Base-by-base conservation (phyloP, 1,140 invertebrate species). In the Mylabris phalerata region DNA sequence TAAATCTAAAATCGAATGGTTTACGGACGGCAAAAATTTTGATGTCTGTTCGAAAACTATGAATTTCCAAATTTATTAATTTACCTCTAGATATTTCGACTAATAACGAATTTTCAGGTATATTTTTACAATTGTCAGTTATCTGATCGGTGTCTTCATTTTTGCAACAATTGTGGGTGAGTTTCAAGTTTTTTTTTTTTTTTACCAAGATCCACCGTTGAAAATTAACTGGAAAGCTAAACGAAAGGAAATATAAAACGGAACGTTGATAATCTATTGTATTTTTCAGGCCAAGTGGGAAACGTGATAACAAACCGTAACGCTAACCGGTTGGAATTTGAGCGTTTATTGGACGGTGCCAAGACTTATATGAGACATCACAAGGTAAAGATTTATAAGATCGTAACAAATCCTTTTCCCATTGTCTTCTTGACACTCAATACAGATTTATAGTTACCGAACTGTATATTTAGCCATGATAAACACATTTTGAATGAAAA, bases 321-420 rank as follows among this genome's bases (percentile, higher is more conserved):
- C 74, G 95, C 94, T n/a, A 97, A 94, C 76, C 82, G 95, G 24
- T 79, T 96, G 54, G 95, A 98, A 77, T 98, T 97, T 73, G 95
- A 98, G 77, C 78, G 93, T 65, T 80, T 97, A 4, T 77, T 98
- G 65, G 95, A 98, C 75, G 93, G 93, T 48, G 95, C 95, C 41
- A 98, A 98, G 75, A 88, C 92, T 3, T 98, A 97, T 71, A 98
- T 98, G 95, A 80, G 93, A 66, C 93, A 95, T 73, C 94, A 97
- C 76, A 97, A 95, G 78, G 83, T 84, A 71, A 60, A 57, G 47
- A 9, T 27, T 26, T 47, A 9, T 38, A 10, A 11, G 7, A 2
- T 7, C 32, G 32, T 32, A 32, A 32, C 32, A 32, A 32, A 7
- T 19, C 19, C 19, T 19, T 19, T 19, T 19, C 19, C 19, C 19